Evolutionary conservation across 1,140 invertebrate genomes (phyloP).

Genomic region (Chymomyza costata): DNA sequence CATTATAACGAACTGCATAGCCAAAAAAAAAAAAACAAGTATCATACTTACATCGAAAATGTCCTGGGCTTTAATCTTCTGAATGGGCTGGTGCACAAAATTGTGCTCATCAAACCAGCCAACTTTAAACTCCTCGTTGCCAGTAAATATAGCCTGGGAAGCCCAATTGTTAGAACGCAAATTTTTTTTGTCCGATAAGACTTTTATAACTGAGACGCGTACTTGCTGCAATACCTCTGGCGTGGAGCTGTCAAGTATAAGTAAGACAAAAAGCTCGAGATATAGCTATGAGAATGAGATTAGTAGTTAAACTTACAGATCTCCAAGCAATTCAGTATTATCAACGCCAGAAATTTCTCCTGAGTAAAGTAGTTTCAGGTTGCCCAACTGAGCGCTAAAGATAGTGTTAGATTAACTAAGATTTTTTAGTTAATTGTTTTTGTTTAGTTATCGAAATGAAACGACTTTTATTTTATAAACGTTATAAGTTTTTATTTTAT

Average conservation of each 20-base stretch:
- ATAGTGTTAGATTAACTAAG: too few relatives aligned
- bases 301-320: constrained; percentile 9
- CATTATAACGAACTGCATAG: neutral
- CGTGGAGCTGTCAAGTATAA: neutral
- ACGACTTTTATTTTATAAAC: too few relatives aligned
- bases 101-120: neutral
- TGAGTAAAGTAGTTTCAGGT: constrained; percentile 15
- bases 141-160: neutral
- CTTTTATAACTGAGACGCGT: neutral
- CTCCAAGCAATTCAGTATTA: constrained; percentile 7
- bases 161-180: neutral
- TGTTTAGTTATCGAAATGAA: too few relatives aligned
- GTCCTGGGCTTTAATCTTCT: neutral
- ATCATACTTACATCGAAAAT: neutral
- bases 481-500: too few relatives aligned
- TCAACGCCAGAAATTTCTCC: constrained; percentile 9
- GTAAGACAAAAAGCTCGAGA: too few relatives aligned
- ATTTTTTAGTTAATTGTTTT: too few relatives aligned
- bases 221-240: constrained; percentile 4
- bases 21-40: neutral
- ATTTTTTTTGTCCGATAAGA: neutral
- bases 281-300: neutral
- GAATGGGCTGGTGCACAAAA: constrained; percentile 1
- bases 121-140: constrained; percentile 3
- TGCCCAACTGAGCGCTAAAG: constrained; percentile 9